Evolutionary conservation across 1,140 invertebrate species (phyloP), one percentile per base, ranked within the genome.

Genomic region (Drosophila suzukii): DNA sequence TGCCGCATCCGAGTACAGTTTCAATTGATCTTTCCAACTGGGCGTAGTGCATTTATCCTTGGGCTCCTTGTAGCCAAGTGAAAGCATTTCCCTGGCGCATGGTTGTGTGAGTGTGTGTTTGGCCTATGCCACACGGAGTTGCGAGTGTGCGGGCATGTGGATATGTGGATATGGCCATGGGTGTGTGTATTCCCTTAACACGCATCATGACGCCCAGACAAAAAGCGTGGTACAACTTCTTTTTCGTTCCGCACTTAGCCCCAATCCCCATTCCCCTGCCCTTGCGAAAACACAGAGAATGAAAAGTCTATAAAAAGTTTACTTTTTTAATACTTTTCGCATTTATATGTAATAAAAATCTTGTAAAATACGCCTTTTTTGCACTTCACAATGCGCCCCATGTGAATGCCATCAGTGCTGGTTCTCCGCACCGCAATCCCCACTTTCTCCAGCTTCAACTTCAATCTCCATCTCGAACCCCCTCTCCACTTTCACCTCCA

Each of bases 361-460:
- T 89, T 89, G 85, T 89, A 90, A 89, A 89, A 90, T 89, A 85
- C 84, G 81, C 84, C 84, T 85, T 90, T 88, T 89, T 90, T 85
- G 76, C 84, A 83, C 79, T 83, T 80, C 66, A 86, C 78, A 86
- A 78, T 82, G 78, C 75, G 74, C 47, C 73, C 74, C 56, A 78
- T 77, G 75, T 78, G 56, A 57, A 71, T 72, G 38, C 32, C 46
- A 51, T 51, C 46, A 38, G 65, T 53, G 60, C n/a, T n/a, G 59
- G 57, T 17, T 53, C 63, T 34, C 36, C 1, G 50, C 15, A 27
- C 27, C 34, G 32, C 34, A n/a, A 10, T 49, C n/a, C 34, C 13
- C 65, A 32, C 51, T 68, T 34, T 15, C 41, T 24, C 41, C 39
- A 27, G 24, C 39, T 1, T 13, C 20, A 6, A 1, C 6, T 30